Percentiles rank a stretch among this genome's conserved stretches.
Evolutionary conservation across 1,140 invertebrate genomes (phyloP).

Genomic region (Homarus americanus): DNA sequence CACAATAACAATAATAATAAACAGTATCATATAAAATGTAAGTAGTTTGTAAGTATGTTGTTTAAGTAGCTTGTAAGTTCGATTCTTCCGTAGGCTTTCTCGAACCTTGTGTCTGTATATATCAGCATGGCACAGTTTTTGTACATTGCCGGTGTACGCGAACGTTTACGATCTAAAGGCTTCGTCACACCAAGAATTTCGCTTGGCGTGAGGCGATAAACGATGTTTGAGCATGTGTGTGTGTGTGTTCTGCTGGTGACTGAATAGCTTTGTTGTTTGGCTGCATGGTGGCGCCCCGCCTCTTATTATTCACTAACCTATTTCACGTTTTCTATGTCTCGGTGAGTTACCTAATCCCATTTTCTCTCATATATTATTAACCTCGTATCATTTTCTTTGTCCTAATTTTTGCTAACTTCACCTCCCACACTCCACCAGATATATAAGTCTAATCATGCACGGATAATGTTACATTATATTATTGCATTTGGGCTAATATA

Average conservation of each 20-base stretch:
- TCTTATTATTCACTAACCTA: background rate
- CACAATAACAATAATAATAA: slow-evolving; percentile 27
- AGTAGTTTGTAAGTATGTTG: background rate
- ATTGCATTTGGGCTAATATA: no score
- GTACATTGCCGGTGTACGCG: background rate
- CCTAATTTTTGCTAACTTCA: background rate
- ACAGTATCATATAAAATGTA: background rate
- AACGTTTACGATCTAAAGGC: background rate
- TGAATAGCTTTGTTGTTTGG: background rate
- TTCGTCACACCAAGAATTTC: background rate
- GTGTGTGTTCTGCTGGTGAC: background rate
- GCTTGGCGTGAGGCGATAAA: slow-evolving; percentile 23
- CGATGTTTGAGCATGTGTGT: slow-evolving; percentile 24
- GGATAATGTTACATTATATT: no score
- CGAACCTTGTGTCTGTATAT: background rate
- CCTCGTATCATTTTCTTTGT: background rate
- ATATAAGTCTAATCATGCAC: background rate
- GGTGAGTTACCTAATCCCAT: background rate
- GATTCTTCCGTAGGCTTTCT: slow-evolving; percentile 24
- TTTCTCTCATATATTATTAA: background rate
- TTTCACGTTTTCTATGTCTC: background rate
- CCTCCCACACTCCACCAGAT: background rate
- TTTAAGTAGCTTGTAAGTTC: slow-evolving; percentile 36
- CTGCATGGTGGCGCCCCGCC: background rate
- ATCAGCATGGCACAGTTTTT: background rate